Evolutionary conservation across 2,797 vertebrate species (phyloP), one percentile per base, ranked within the genome.

Genomic region (Geotria australis): DNA sequence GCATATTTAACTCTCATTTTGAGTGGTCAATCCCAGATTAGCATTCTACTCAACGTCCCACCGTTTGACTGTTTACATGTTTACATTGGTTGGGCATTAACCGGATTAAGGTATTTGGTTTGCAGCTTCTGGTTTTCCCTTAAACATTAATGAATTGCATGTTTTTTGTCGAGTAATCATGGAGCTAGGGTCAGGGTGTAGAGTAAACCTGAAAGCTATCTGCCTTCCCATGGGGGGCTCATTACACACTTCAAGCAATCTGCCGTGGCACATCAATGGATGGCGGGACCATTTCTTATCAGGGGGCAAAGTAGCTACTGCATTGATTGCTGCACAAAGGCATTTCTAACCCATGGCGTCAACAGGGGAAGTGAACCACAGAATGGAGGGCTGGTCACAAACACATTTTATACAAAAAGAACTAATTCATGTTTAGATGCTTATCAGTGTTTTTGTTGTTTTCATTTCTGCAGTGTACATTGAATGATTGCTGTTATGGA

Each of bases 401-500:
- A 38, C 24, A 38, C 24, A 38, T 38, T 38, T 38, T 38, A 38
- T 38, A 38, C 24, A 38, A 38, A 38, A 38, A 38, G 2, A 38
- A 38, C 24, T 38, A 38, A 38, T 38, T 38, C 24, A 38, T 5
- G 24, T 38, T 38, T 38, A 38, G 24, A 38, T 64, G 62, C 61
- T 64, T 60, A 1, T 61, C 59, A 13, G 58, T 62, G 12, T 61
- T 56, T 58, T 49, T 38, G 24, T 38, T 38, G 24, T 38, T 38
- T 38, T 38, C 24, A 38, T 38, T 38, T 38, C 24, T 38, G 70
- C 80, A 98, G 91, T 95, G 91, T 73, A 83, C 80, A 69, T 78
- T 94, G 78, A 95, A 96, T 65, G 91, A 98, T 80, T 98, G 81
- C 73, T 96, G 88, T 83, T 96, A 98, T 77, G 91, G 91, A 77